These are phyloP conservation scores for Aspidoscelis tigris DNA, from an alignment of 2,113 vertebrate genomes.

Conservation along the genomic window DNA sequence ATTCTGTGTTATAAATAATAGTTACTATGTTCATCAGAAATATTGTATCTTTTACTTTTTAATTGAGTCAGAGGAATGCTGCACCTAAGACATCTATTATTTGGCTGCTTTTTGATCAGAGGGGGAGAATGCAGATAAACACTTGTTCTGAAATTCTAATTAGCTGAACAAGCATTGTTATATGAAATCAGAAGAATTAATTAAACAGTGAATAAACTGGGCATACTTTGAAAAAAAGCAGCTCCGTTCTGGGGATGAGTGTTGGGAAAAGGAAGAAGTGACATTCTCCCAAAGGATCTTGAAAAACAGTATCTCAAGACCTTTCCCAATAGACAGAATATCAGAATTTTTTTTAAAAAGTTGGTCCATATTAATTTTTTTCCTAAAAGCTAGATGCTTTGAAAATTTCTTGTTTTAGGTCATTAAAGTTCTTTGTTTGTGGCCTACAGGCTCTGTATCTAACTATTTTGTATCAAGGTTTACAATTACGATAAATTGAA, in stretches of 20 bases:
- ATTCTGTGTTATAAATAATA: conserved; percentile 29
- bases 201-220: conserved; percentile 39
- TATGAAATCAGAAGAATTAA: conserved; percentile 43
- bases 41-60: background rate
- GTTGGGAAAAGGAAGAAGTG: background rate
- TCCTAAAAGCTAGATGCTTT: background rate
- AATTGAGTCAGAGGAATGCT: conserved; percentile 20
- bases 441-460: background rate
- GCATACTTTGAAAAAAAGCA: background rate
- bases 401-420: background rate
- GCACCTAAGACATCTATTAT: conserved; percentile 14
- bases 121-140: conserved; percentile 17
- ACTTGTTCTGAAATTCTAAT: conserved; percentile 38
- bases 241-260: background rate
- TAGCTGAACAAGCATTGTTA: conserved; percentile 42
- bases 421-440: background rate
- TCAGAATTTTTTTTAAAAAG: background rate
- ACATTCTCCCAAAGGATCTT: background rate
- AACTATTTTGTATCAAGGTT: too few relatives aligned
- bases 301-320: conserved; percentile 26
- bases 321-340: background rate
- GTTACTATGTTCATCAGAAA: conserved; percentile 2
- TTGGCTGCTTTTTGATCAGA: background rate
- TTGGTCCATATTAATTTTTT: background rate
- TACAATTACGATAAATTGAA: background rate